Base-by-base conservation (phyloP, 2,888 invertebrate genomes). In the Epistrophe eligans region DNA sequence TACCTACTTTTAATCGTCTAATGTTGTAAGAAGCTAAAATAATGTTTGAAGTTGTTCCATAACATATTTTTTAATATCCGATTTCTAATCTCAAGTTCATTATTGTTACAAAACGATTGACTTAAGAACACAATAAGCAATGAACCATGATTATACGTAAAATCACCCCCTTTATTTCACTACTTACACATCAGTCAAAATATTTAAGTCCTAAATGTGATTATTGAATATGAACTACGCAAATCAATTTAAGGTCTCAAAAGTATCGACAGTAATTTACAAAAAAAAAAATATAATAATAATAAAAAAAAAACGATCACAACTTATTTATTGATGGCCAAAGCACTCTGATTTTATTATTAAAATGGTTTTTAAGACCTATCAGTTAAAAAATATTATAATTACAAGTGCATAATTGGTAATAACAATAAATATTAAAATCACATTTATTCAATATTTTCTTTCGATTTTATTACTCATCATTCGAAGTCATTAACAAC, bases 61-160 rank as follows among this genome's bases (percentile, higher is more conserved):
- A 24, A 45, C n/a, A n/a, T 58, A 57, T 1, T 32, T 24, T 24
- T 24, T 24, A 28, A 2, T 52, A 55, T n/a, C 8, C 17, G 45
- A 67, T 77, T 70, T 77, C 48, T 70, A 40, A 19, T 50, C n/a
- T 70, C 60, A 77, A 77, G 70, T 70, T 70, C 58, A 70, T 60
- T 24, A 43, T 1, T 60, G 11, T 77, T 70, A 19, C 50, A 38
- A 43, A 77, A 66, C 19, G n/a, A 11, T 19, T 19, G 35, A 13
- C 28, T 24, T 57, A 15, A 55, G 24, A 76, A 38, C 17, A 38
- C 35, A 15, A 6, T 50, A 40, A 1, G 19, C 28, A 70, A 58
- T 70, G 67, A 77, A 35, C 50, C 70, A 28, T 77, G 28, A 1
- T 15, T 11, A 11, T n/a, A n/a, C 24, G 15, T n/a, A 57, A 32